A percentile compares a stretch with the other conserved stretches of the same genome.
phyloP scores from a whole-genome alignment of 2,797 vertebrate genomes.

The Perodicticus potto region DNA sequence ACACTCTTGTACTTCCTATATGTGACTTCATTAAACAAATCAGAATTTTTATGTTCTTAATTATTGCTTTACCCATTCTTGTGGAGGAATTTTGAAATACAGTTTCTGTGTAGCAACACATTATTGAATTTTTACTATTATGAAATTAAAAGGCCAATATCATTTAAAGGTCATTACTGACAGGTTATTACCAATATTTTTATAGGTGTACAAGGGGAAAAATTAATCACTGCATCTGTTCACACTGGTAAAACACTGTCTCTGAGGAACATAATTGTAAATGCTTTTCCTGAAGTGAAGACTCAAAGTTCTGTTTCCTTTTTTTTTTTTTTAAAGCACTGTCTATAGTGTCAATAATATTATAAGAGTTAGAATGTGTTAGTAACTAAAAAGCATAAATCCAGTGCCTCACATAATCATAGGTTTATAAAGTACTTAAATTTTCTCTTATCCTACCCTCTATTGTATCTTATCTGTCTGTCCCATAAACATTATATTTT shows the following conservation, averaged over 20 bases:
- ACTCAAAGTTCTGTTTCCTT: background rate
- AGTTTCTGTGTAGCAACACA: constrained; percentile 11
- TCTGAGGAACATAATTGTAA: constrained; percentile 26
- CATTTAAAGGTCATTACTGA: constrained; percentile 61
- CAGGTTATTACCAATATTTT: constrained; percentile 70
- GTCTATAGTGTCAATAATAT: background rate
- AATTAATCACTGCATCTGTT: constrained; percentile 59
- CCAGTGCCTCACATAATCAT: background rate
- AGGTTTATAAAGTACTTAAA: background rate
- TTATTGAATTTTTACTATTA: constrained; percentile 49
- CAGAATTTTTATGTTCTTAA: background rate
- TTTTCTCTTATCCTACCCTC: background rate
- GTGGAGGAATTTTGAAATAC: background rate
- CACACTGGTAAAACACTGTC: background rate
- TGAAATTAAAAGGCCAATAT: constrained; percentile 68
- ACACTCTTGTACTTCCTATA: background rate
- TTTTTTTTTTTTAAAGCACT: background rate
- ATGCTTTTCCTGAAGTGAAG: background rate
- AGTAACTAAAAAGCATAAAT: background rate
- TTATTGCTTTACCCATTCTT: background rate
- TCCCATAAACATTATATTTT: background rate
- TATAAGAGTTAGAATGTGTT: background rate
- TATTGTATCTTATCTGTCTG: background rate
- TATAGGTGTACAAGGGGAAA: constrained; percentile 44
- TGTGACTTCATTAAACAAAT: background rate